Base-by-base conservation (phyloP, 2,888 invertebrate species). In the Harmothoe impar region DNA sequence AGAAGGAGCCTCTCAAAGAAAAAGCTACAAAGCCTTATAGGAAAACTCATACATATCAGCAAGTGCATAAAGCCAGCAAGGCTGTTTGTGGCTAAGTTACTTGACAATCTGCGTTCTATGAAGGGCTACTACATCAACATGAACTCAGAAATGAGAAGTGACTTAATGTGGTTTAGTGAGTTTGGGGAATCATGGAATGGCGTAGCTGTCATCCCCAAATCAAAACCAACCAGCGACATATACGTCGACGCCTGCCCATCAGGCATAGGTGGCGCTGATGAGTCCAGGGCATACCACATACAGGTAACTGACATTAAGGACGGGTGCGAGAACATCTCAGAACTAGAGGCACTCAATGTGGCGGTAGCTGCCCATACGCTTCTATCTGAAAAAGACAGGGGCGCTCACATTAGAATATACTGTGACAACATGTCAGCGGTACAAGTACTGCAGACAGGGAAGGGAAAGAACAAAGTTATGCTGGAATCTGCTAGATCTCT, bases 51-150 rank as follows among this genome's bases (percentile, higher is more conserved):
- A 10, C 81, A 81, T 33, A 20, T 81, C 43, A 10, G 29, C 43
- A 81, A 81, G 81, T 81, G 81, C n/a, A n/a, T 81, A n/a, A 10
- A 31, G 33, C 81, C 81, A 5, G 81, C 81, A 31, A 10, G 81
- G 17, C 81, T 81, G 10, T 81, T 81, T n/a, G 68, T 68, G 23
- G 68, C 23, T n/a, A n/a, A n/a, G n/a, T n/a, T n/a, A n/a, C n/a
- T n/a, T n/a, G n/a, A n/a, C n/a, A 20, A 54, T 10, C 54, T 54
- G 54, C 54, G 54, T 15, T 10, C 12, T 54, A 20, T 20, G 12
- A 10, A 10, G 12, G 12, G 54, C 10, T 54, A 15, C 54, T 54
- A 15, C 54, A 54, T 54, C 10, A 54, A 54, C 54, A 54, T n/a
- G n/a, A n/a, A n/a, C n/a, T n/a, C n/a, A n/a, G n/a, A n/a, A n/a